Evolutionary conservation across 1,140 invertebrate genomes (phyloP).

Genomic region (roundworm (Caenorhabditis elegans)): DNA sequence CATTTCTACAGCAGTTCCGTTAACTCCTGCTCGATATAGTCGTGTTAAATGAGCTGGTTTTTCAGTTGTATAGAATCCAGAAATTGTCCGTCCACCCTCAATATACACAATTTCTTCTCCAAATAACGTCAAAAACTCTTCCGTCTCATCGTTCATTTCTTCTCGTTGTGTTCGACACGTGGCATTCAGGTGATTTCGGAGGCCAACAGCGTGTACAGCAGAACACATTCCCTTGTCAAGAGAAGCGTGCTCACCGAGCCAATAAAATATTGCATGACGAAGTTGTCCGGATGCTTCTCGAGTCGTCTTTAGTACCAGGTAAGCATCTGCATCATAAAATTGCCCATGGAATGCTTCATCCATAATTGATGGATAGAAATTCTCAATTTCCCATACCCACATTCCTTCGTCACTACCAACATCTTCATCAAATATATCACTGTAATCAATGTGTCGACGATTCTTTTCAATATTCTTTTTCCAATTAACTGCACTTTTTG

Average conservation of each 20-base stretch:
- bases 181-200: conserved; percentile 91
- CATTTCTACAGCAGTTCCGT: conserved; percentile 84
- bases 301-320: conserved; percentile 90
- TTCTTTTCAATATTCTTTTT: conserved; percentile 60
- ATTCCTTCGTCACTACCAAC: conserved; percentile 80
- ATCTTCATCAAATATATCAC: conserved; percentile 96
- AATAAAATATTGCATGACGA: conserved; percentile 94
- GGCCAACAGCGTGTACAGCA: conserved; percentile 97
- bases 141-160: conserved; percentile 92
- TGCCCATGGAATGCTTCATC: conserved; percentile 77
- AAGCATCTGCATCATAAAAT: conserved; percentile 98
- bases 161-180: conserved; percentile 83
- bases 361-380: conserved; percentile 90
- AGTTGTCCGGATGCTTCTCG: conserved; percentile 82
- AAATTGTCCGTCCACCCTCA: conserved; percentile 90
- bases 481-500: conserved; percentile 49
- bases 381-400: conserved; percentile 78
- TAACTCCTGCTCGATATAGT: conserved; percentile 84
- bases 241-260: conserved; percentile 94
- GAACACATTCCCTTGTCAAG: conserved; percentile 96
- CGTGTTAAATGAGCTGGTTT: conserved; percentile 73
- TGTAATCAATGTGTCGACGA: conserved; percentile 88
- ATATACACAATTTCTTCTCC: conserved; percentile 90
- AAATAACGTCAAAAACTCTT: conserved; percentile 91
- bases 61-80: conserved; percentile 96